Base-by-base conservation (phyloP, 2,888 invertebrate species). In the Pollenia amentaria region DNA sequence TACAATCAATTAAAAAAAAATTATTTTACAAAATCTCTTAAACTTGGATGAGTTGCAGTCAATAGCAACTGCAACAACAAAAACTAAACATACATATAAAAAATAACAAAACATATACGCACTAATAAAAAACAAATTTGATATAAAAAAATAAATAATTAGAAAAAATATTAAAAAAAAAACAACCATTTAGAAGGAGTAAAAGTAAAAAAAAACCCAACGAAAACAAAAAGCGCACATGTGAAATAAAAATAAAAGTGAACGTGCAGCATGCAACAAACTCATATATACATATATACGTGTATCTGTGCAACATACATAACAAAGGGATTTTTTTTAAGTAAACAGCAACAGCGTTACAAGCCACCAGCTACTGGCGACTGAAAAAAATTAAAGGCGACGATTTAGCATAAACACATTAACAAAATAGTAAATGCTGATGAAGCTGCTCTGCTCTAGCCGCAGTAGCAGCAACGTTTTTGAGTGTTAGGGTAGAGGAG, bases 51-150 rank as follows among this genome's bases (percentile, higher is more conserved):
- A 83, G 83, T 70, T 78, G 78, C 48, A 67, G 53, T 76, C 62
- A 82, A 82, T 53, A 53, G 48, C 82, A 87, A 65, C 42, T 11
- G 55, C 75, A 82, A 82, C 51, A 48, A 65, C 16, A 80, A 62
- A 44, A 72, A 75, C 14, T 29, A 29, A 69, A 73, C 44, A 40
- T 6, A 76, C 11, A 55, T 42, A 0, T 4, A 69, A 29, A 53
- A 40, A 79, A 80, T 21, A 83, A 51, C 65, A 82, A 72, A 38
- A 42, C 38, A 21, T 67, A 53, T 57, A 87, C 51, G 73, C 72
- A 77, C 46, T 78, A 65, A 78, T 86, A 65, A 51, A 84, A 81
- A 89, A 85, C 55, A 65, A 88, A 88, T 88, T 60, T 60, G 62
- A 85, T 80, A 83, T 88, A 67, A 12, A 73, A 80, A 60, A 79